These are phyloP conservation scores for Gracilinanus agilis DNA, from an alignment of 2,113 vertebrate genomes.

Conservation along the genomic window DNA sequence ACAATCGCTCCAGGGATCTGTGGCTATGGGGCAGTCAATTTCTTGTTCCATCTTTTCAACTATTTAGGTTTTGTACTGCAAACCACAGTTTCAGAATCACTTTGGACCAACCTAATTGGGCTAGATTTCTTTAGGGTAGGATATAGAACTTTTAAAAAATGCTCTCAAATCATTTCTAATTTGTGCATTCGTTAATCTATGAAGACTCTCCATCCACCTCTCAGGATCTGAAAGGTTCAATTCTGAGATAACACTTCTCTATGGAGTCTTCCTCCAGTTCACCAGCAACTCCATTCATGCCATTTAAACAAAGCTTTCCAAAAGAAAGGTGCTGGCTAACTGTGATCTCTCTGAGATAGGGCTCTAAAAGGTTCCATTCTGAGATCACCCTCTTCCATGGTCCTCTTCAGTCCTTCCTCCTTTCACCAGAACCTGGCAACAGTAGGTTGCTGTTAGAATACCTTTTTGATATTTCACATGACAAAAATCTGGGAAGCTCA, in stretches of 20 bases:
- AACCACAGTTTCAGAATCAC: slow-evolving; percentile 30
- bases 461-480: neutral
- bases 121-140: slow-evolving; percentile 37
- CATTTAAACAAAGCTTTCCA: neutral
- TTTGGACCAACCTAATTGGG: neutral
- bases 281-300: neutral
- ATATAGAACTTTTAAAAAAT: neutral
- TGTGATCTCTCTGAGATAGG: neutral
- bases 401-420: neutral
- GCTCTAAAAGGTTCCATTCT: neutral
- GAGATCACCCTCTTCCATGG: neutral
- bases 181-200: neutral
- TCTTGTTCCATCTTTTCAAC: slow-evolving; percentile 41
- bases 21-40: neutral
- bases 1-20: neutral
- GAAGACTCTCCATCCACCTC: neutral
- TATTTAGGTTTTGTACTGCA: slow-evolving; percentile 53
- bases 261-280: neutral
- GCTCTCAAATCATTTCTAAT: neutral
- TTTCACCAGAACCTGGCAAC: neutral
- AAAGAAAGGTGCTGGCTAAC: neutral
- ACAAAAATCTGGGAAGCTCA: neutral
- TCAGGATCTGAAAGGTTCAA: neutral
- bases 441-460: neutral
- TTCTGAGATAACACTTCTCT: neutral